A percentile compares a stretch with the other conserved stretches of the same genome.
Conservation (phyloP, 2,888 invertebrate species). For the Lymantria dispar region DNA sequence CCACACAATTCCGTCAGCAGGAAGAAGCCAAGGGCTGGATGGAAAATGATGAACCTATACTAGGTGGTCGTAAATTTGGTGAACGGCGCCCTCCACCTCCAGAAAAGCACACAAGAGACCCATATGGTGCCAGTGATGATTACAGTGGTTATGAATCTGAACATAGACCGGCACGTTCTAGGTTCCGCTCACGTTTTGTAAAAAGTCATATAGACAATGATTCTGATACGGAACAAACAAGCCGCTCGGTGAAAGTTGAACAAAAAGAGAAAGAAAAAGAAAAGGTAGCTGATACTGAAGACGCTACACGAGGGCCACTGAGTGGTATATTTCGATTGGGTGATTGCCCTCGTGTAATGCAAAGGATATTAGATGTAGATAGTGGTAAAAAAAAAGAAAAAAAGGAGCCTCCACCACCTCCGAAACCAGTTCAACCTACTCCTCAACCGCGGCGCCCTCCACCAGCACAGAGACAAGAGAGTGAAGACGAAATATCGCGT, state of each 20-base stretch:
- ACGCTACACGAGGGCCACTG: slow-evolving; percentile 91
- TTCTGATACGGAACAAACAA: slow-evolving; percentile 87
- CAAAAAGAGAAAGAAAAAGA: slow-evolving; percentile 84
- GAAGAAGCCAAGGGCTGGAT: slow-evolving; percentile 86
- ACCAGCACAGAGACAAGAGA: slow-evolving; percentile 89
- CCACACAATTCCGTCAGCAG: slow-evolving; percentile 93
- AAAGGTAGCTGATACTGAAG: slow-evolving; percentile 93
- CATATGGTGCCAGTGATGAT: slow-evolving; percentile 82
- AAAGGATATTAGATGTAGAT: slow-evolving; percentile 92
- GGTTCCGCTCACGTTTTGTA: slow-evolving; percentile 88
- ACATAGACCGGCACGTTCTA: slow-evolving; percentile 82
- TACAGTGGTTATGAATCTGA: slow-evolving; percentile 87
- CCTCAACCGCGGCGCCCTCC: slow-evolving; percentile 81
- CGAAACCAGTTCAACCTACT: slow-evolving; percentile 81
- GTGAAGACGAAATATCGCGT: slow-evolving; percentile 94
- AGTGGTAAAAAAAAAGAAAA: slow-evolving; percentile 89
- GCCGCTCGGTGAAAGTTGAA: slow-evolving; percentile 85
- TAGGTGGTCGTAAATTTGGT: slow-evolving; percentile 90
- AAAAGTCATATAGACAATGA: slow-evolving; percentile 88
- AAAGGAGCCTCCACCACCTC: slow-evolving; percentile 83
- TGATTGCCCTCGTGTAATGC: slow-evolving; percentile 94
- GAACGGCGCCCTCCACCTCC: slow-evolving; percentile 84
- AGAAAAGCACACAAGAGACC: slow-evolving; percentile 78
- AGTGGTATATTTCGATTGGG: slow-evolving; percentile 94
- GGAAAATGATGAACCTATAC: slow-evolving; percentile 86